Conservation (phyloP, 2,113 vertebrate genomes). For the Gallinago undulata region DNA sequence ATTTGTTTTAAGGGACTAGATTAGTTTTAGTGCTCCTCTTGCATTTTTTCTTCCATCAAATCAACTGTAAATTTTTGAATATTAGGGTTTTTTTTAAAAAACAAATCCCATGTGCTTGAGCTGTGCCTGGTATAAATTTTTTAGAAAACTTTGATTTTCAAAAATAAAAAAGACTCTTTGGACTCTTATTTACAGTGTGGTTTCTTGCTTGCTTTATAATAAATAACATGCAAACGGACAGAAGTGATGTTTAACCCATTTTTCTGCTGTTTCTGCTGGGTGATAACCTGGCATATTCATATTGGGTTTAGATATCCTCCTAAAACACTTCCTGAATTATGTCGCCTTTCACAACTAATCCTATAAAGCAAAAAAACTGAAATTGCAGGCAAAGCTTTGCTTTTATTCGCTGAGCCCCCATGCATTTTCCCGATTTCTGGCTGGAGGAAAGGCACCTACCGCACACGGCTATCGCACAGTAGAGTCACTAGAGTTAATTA, state of each 20-base stretch:
- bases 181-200: not conserved
- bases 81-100: not conserved
- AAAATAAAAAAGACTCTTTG: not conserved
- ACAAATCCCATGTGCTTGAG: rapidly evolving
- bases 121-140: not conserved
- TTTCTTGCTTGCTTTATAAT: not conserved
- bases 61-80: not conserved
- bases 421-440: not conserved
- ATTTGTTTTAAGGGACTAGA: no score
- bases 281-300: not conserved
- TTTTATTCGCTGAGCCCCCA: rapidly evolving
- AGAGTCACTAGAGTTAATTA: not conserved
- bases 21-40: no score
- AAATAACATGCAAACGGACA: not conserved
- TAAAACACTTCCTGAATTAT: not conserved
- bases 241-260: not conserved
- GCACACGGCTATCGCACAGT: rapidly evolving
- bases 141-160: not conserved
- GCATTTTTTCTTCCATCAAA: not conserved
- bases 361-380: not conserved
- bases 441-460: not conserved
- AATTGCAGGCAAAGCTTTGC: not conserved
- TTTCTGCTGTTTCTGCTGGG: not conserved
- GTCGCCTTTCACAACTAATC: not conserved
- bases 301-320: not conserved